Base-by-base conservation (phyloP, 2,113 vertebrate genomes). In the Colistium nudipinnis region DNA sequence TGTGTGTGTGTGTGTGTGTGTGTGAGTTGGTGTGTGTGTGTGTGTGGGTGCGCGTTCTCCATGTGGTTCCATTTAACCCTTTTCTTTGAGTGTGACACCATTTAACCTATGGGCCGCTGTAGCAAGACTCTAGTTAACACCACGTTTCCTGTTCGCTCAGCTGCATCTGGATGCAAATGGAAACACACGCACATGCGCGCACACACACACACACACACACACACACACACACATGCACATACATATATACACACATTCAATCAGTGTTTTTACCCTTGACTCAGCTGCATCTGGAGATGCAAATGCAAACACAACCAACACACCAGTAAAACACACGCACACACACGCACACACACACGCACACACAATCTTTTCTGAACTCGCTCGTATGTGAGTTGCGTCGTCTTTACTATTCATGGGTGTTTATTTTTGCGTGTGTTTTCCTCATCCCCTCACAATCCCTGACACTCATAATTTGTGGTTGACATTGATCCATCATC, bases 51-150 rank as follows among this genome's bases (percentile, higher is more conserved):
- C 52, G 49, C 17, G 31, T 70, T 36, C 20, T 67, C 74, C 87
- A 90, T 88, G 77, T 92, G 87, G 81, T 88, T 88, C 74, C 81
- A 64, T 83, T 93, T 89, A 91, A 91, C 90, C 87, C 81, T 70
- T 78, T 84, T 72, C 75, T 85, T 87, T 84, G 80, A 91, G 45
- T 80, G 62, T 87, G 82, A 89, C 85, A 85, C 87, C 83, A 63
- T 86, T 89, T 89, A 90, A 90, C 87, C 90, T 62, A 56, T 73
- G 56, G 72, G 77, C 84, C 41, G 47, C 80, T 73, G 78, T 74
- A 79, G 77, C 53, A 77, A 82, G 81, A 85, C 83, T 89, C 64
- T 62, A 80, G 72, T 86, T 91, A 85, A 89, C 76, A 84, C 79
- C 82, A 72, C 78, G 71, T 83, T 91, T 91, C 88, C 87, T 87